Conservation (phyloP, 2,888 invertebrate species). For the Thelaira solivaga region DNA sequence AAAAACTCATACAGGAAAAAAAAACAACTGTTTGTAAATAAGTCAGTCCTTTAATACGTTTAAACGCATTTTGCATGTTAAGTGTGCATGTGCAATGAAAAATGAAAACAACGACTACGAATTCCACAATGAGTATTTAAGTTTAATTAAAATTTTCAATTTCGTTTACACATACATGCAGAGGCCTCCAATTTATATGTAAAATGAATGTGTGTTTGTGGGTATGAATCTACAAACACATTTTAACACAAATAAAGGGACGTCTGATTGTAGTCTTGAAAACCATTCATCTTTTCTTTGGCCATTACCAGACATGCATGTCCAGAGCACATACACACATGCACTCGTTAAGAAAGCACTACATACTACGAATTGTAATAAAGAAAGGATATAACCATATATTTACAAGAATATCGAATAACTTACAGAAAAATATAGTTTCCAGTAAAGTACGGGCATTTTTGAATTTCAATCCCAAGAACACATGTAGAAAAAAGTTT, state of each 20-base stretch:
- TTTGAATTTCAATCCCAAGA: no score
- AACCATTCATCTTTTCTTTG: conserved; percentile 41
- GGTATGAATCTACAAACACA: neutral
- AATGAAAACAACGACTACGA: conserved; percentile 32
- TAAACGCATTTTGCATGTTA: conserved; percentile 2
- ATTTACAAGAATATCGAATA: neutral
- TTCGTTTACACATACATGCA: conserved; percentile 6
- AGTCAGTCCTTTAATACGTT: conserved; percentile 12
- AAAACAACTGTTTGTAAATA: neutral
- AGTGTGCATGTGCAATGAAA: conserved; percentile 33
- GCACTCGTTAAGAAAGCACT: neutral
- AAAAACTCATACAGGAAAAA: no score
- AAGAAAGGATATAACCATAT: neutral
- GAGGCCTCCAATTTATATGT: neutral
- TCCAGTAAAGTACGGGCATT: no score
- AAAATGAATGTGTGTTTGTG: neutral
- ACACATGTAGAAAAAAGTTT: no score
- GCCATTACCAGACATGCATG: conserved; percentile 22
- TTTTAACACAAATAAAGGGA: neutral
- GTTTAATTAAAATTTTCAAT: conserved; percentile 56
- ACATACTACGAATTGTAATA: neutral
- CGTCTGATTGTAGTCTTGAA: conserved; percentile 26
- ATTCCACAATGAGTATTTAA: conserved; percentile 55
- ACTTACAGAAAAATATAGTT: no score
- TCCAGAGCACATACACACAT: neutral